Conservation (phyloP, 2,888 invertebrate species). For the Ditylenchus weischeri region DNA sequence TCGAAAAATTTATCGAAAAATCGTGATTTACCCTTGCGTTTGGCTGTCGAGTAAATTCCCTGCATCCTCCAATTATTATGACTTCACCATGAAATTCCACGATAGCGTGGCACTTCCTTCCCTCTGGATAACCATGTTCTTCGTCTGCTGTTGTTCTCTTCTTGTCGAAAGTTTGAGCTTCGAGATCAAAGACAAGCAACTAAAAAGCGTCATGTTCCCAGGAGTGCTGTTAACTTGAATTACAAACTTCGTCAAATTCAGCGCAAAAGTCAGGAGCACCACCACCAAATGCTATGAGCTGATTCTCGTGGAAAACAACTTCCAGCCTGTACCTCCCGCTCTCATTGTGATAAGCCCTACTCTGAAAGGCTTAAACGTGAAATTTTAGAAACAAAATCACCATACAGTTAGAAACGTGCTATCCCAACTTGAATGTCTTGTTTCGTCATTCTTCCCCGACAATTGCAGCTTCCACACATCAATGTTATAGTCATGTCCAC, state of each 20-base stretch:
- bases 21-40: no score
- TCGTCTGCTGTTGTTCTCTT: conserved; percentile 29
- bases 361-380: no score
- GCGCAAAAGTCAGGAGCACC: conserved; percentile 32
- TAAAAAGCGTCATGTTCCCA: conserved; percentile 11
- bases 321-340: conserved; percentile 41
- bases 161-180: conserved; percentile 13
- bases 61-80: conserved; percentile 37
- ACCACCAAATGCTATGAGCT: conserved; percentile 39
- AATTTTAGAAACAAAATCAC: background rate
- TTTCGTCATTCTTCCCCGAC: background rate
- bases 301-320: conserved; percentile 29
- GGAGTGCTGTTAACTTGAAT: no score
- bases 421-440: background rate
- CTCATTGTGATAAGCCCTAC: no score
- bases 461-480: conserved; percentile 27
- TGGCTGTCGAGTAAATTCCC: background rate
- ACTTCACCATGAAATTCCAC: conserved; percentile 29
- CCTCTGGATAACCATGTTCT: conserved; percentile 22
- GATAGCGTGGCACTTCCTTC: conserved; percentile 37
- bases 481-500: conserved; percentile 38
- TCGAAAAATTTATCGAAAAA: no score
- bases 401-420: conserved; percentile 18
- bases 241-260: conserved; percentile 32
- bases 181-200: conserved; percentile 32